These are phyloP conservation scores for Petrolisthes cinctipes DNA, from an alignment of 2,888 invertebrate species.

Conservation along the genomic window DNA sequence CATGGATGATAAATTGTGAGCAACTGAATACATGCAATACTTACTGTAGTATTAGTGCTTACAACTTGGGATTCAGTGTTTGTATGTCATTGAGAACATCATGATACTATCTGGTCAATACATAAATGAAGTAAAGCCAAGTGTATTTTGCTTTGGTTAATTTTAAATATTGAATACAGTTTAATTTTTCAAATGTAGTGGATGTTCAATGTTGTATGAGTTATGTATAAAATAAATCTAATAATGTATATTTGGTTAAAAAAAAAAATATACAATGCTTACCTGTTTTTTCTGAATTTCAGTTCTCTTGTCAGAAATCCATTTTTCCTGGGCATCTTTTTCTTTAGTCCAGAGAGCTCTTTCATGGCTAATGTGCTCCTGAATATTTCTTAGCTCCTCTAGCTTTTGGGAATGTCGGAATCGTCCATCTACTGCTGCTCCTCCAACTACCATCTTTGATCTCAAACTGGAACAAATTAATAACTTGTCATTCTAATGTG, in stretches of 20 bases:
- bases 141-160: not conserved
- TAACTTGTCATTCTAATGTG: too few relatives aligned
- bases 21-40: too few relatives aligned
- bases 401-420: conserved; percentile 90
- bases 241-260: not conserved
- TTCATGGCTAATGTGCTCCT: conserved; percentile 84
- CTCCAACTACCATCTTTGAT: conserved; percentile 66
- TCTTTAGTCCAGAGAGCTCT: conserved; percentile 82
- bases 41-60: too few relatives aligned
- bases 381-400: conserved; percentile 90
- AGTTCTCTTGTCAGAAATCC: conserved; percentile 79
- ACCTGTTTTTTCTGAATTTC: conserved; percentile 80
- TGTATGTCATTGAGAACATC: too few relatives aligned
- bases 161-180: not conserved
- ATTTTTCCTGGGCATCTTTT: conserved; percentile 77
- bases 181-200: not conserved
- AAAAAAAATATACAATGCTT: conserved; percentile 40
- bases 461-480: conserved; percentile 37
- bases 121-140: too few relatives aligned
- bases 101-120: too few relatives aligned
- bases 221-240: not conserved
- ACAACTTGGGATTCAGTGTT: too few relatives aligned
- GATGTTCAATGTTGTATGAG: not conserved
- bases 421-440: conserved; percentile 69
- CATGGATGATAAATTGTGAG: too few relatives aligned